Evolutionary conservation across 2,888 invertebrate genomes (phyloP).

Genomic region (Drosophila cyrtoloma): DNA sequence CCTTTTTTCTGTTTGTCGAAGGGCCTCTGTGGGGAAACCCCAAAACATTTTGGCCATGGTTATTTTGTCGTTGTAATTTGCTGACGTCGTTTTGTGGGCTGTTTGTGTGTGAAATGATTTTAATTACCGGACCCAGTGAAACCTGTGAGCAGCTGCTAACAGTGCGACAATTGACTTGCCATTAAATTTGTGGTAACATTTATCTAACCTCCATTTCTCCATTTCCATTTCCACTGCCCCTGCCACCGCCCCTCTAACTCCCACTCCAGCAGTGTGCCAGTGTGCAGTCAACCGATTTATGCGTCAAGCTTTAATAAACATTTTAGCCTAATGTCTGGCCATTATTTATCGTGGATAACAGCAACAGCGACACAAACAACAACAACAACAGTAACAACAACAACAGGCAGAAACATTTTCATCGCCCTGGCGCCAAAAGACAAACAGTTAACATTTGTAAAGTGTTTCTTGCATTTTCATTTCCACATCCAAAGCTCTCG

Average conservation of each 20-base stretch:
- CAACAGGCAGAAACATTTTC: conserved; percentile 54
- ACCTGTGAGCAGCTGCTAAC: conserved; percentile 66
- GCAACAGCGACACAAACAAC: conserved; percentile 14
- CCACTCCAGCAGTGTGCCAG: conserved; percentile 1
- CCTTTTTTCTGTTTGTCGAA: conserved; percentile 22
- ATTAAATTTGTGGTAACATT: conserved; percentile 62
- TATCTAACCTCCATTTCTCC: conserved; percentile 25
- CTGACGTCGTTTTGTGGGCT: conserved; percentile 62
- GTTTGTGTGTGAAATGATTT: conserved; percentile 77
- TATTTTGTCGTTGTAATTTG: conserved; percentile 54
- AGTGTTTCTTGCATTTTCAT: conserved; percentile 73
- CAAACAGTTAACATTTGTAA: conserved; percentile 82
- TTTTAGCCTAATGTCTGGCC: conserved; percentile 76
- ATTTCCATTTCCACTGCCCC: neutral
- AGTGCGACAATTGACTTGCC: conserved; percentile 71
- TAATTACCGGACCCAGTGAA: conserved; percentile 68
- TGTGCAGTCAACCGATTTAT: conserved; percentile 54
- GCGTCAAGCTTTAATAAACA: conserved; percentile 76
- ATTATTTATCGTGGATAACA: conserved; percentile 69
- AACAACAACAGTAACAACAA: conserved; percentile 36
- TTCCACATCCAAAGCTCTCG: conserved; percentile 42
- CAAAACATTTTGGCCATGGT: conserved; percentile 20
- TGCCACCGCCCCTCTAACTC: neutral
- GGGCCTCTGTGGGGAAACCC: neutral
- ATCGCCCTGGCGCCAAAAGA: conserved; percentile 79